Evolutionary conservation across 2,113 vertebrate species (phyloP), one percentile per base, ranked within the genome.

Genomic region (Sebastes schlegelii): DNA sequence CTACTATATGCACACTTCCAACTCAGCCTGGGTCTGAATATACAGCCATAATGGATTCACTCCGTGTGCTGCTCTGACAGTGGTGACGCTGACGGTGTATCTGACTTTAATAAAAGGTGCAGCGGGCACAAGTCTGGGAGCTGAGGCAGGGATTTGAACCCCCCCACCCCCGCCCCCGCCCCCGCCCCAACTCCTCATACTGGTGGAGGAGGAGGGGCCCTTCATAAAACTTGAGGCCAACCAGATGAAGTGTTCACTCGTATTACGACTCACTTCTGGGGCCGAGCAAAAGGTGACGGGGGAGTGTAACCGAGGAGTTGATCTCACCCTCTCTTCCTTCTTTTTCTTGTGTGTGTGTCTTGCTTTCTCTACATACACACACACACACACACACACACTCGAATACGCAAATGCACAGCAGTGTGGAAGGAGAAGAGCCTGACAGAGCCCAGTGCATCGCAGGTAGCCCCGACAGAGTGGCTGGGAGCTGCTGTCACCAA

Each of bases 401-500:
- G 16, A n/a, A 79, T 57, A 73, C 17, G 5, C 70, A 80, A 73
- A 91, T 77, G 71, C 77, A 77, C 79, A 64, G 66, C 68, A 61
- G 85, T 61, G 74, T 82, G 83, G 63, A 62, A 17, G 72, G 76
- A 80, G 87, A 68, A 70, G 81, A 65, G 80, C 52, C 85, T 91
- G 88, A 90, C 84, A 80, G 87, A 79, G 84, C 82, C 68, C 85
- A 52, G 87, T 71, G 76, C 74, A 73, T 90, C 49, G 63, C 85
- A 90, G 88, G 87, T 88, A 92, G 90, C 81, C 88, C 34, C 75
- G 71, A 83, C 87, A 88, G 89, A 89, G 90, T 90, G 88, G 89
- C 91, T 90, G 52, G 88, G 90, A 94, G 94, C 89, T n/a, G 66
- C 92, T 95, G 94, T 95, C 95, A 95, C 94, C 95, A 96, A 96